Conservation (phyloP, 1,140 invertebrate species). For the Holotrichia oblita region DNA sequence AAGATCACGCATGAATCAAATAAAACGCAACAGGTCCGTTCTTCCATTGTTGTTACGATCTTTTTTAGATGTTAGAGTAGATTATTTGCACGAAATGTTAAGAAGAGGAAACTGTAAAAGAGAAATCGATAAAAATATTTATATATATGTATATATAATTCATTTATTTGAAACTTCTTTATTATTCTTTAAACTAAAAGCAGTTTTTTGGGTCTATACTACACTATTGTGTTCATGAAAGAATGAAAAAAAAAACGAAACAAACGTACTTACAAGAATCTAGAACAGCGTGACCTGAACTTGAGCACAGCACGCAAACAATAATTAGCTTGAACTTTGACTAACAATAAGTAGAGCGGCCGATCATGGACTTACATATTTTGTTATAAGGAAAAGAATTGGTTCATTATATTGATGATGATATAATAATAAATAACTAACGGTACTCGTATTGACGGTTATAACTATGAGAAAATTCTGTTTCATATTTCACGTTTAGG, state of each 20-base stretch:
- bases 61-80: too few relatives aligned
- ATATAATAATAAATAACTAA: conserved; percentile 13
- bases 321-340: conserved; percentile 14
- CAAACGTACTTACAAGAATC: neutral
- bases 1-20: neutral
- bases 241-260: neutral
- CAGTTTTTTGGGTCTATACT: too few relatives aligned
- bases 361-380: neutral
- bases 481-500: neutral
- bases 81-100: too few relatives aligned
- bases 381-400: conserved; percentile 14
- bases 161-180: too few relatives aligned
- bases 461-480: conserved; percentile 12
- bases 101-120: too few relatives aligned
- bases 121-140: too few relatives aligned
- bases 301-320: conserved; percentile 11
- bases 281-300: conserved; percentile 15
- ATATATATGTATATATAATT: too few relatives aligned
- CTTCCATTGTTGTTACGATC: neutral
- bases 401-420: conserved; percentile 13
- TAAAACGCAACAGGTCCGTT: neutral
- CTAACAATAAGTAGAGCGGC: conserved; percentile 10
- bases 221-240: neutral
- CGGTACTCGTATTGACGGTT: neutral
- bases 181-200: too few relatives aligned